Evolutionary conservation across 1,140 invertebrate genomes (phyloP).

Genomic region (Caenorhabditis inopinata): DNA sequence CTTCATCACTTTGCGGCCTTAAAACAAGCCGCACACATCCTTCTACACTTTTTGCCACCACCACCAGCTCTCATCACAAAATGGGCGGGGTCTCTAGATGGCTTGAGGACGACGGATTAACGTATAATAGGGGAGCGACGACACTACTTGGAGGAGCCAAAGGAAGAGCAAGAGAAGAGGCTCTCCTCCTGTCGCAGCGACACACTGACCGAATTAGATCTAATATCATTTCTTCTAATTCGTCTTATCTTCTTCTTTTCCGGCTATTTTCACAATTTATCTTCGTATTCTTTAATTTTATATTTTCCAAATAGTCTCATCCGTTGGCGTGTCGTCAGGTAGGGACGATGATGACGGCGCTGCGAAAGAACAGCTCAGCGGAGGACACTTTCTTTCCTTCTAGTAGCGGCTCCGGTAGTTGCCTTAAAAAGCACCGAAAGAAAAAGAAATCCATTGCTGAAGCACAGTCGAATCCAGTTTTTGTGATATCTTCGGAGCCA

Average conservation of each 20-base stretch:
- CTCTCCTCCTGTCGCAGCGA: background rate
- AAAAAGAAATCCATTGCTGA: slow-evolving; percentile 26
- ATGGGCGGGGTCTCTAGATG: background rate
- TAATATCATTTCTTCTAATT: slow-evolving; percentile 32
- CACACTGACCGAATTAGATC: slow-evolving; percentile 30
- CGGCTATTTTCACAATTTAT: background rate
- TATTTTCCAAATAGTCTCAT: slow-evolving; percentile 19
- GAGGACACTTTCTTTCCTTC: slow-evolving; percentile 17
- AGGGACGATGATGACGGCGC: slow-evolving; percentile 22
- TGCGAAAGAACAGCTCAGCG: slow-evolving; percentile 26
- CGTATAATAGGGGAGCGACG: slow-evolving; percentile 23
- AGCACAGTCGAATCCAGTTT: slow-evolving; percentile 17
- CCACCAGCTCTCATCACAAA: slow-evolving; percentile 18
- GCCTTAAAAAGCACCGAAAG: slow-evolving; percentile 12
- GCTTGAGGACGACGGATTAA: slow-evolving; percentile 33
- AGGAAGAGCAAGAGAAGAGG: background rate
- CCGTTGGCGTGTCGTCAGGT: background rate
- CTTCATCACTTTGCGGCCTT: background rate
- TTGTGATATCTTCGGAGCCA: background rate
- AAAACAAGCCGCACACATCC: background rate
- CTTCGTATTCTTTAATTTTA: background rate
- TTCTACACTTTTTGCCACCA: background rate
- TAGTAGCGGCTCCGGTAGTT: background rate
- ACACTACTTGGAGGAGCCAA: slow-evolving; percentile 26
- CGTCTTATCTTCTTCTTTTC: background rate